Evolutionary conservation across 2,797 vertebrate genomes (phyloP), one percentile per base, ranked within the genome.

Genomic region (Xenops minutus): DNA sequence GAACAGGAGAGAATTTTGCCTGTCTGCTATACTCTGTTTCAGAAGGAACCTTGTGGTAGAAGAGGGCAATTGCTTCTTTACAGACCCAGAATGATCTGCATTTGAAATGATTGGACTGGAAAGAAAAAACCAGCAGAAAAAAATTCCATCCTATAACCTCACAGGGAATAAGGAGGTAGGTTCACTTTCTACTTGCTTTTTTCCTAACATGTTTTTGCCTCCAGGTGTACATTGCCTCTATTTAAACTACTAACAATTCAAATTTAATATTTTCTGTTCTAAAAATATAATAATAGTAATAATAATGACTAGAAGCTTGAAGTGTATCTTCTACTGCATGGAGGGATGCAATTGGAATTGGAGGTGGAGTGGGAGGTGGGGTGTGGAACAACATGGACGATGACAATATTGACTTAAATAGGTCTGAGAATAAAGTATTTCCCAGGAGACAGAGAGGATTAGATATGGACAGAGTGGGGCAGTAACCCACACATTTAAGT

Each of bases 351-450:
- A 34, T 4, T 39, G 17, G 37, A 62, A 30, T 6, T 51, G 18
- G 24, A 67, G 21, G 44, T 26, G 24, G 44, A 19, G 14, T 5
- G 27, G 22, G 7, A 29, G 23, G 14, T n/a, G 14, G 37, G 39
- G 17, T 12, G 63, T 52, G 24, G n/a, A 84, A 64, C 0, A 3
- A 72, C 10, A 71, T 0, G 0, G 22, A 44, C 4, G 24, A 34
- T 10, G 51, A 52, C 24, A 84, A 48, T 5, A 26, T 2, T 7
- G 16, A 3, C 4, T 43, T 63, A 46, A 10, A 41, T 8, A 6
- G 2, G 27, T 78, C 26, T 73, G 36, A 87, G 34, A 73, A 85
- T 34, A 39, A 69, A 51, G 2, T 41, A 71, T 69, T 55, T 61
- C 41, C 48, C 56, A 85, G 49, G 18, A 62, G 48, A 61, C 52